phyloP scores from a whole-genome alignment of 2,888 invertebrate genomes.

The Drosophila setosimentum region DNA sequence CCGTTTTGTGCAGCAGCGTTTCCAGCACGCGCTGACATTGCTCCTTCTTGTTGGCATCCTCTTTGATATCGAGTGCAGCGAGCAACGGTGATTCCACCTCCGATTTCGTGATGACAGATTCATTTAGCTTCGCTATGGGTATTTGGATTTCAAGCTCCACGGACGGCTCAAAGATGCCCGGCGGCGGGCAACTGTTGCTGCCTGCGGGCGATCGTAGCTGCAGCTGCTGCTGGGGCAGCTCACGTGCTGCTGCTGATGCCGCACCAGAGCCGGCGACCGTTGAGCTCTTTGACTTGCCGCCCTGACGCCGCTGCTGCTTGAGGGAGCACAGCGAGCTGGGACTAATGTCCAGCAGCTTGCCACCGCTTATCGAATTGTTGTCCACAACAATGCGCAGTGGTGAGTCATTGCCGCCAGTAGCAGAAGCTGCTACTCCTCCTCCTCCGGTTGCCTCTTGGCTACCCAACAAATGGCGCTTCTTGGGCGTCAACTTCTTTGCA shows the following conservation, averaged over 20 bases:
- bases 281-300: slow-evolving; percentile 63
- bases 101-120: slow-evolving; percentile 85
- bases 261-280: background rate
- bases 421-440: slow-evolving; percentile 18
- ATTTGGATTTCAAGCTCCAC: slow-evolving; percentile 89
- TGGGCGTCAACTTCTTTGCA: slow-evolving; percentile 80
- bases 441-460: slow-evolving; percentile 41
- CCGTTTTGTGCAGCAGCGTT: slow-evolving; percentile 83
- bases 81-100: slow-evolving; percentile 85
- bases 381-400: slow-evolving; percentile 79
- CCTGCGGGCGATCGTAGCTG: slow-evolving; percentile 65
- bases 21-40: slow-evolving; percentile 81
- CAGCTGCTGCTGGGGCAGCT: slow-evolving; percentile 26
- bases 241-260: slow-evolving; percentile 8
- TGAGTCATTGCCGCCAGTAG: slow-evolving; percentile 62
- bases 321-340: slow-evolving; percentile 76
- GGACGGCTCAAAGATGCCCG: slow-evolving; percentile 90
- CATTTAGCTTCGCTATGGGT: slow-evolving; percentile 86
- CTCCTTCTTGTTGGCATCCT: slow-evolving; percentile 72
- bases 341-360: slow-evolving; percentile 80
- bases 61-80: slow-evolving; percentile 68
- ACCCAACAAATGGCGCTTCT: slow-evolving; percentile 80
- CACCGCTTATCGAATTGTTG: slow-evolving; percentile 74
- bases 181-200: slow-evolving; percentile 86
- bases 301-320: slow-evolving; percentile 87